Conservation (phyloP, 1,140 invertebrate species). For the Pogonomyrmex barbatus region DNA sequence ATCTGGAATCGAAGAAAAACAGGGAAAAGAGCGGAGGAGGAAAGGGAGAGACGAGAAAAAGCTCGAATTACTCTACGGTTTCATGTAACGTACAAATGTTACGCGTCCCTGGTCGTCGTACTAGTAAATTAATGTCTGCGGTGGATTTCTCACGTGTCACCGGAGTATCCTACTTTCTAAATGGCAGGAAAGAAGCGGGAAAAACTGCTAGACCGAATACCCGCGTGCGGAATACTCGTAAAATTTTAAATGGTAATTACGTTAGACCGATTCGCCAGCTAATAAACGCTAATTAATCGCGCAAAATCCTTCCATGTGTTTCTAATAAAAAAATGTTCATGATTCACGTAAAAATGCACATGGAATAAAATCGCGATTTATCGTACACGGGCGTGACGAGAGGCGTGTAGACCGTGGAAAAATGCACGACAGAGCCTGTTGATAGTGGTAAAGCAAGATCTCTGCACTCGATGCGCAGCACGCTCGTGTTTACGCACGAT, state of each 20-base stretch:
- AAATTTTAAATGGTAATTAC: not conserved
- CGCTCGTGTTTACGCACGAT: conserved; percentile 6
- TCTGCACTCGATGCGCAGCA: not conserved
- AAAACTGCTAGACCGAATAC: not conserved
- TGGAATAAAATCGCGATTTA: conserved; percentile 22
- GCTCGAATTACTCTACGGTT: not conserved
- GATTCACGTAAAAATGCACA: not conserved
- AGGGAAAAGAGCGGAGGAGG: not conserved
- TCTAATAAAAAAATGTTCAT: not conserved
- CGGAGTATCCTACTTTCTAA: conserved; percentile 41
- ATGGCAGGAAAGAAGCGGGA: conserved; percentile 12
- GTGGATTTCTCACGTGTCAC: conserved; percentile 40
- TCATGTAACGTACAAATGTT: not conserved
- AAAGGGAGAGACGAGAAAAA: not conserved
- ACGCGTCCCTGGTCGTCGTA: conserved; percentile 6
- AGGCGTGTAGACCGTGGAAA: not conserved
- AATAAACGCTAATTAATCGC: not conserved
- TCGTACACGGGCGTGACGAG: not conserved
- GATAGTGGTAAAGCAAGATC: not conserved
- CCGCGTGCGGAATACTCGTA: too few relatives aligned
- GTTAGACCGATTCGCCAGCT: not conserved
- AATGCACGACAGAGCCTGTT: not conserved
- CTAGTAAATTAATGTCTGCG: conserved; percentile 19
- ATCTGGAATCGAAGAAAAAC: not conserved
- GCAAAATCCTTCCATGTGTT: not conserved